A percentile compares a stretch with the other conserved stretches of the same genome.
These are phyloP conservation scores for Meloe dianella DNA, from an alignment of 2,888 invertebrate genomes.

Conservation along the genomic window DNA sequence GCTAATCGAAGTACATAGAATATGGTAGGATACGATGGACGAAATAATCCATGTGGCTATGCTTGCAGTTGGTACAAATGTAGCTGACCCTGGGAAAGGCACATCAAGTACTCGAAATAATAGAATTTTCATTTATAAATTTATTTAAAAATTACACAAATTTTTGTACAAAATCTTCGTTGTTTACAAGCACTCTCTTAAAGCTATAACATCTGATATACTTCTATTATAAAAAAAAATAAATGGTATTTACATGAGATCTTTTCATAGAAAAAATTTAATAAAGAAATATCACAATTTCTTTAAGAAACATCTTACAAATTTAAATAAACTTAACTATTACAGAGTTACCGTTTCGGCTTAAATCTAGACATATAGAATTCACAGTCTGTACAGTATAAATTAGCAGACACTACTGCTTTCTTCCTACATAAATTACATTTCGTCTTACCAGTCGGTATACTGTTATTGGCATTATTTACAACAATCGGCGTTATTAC, in stretches of 20 bases:
- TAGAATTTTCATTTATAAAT: neutral
- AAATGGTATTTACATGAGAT: conserved; percentile 13
- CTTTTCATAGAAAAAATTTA: neutral
- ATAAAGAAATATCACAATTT: conserved; percentile 38
- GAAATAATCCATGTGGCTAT: too few species aligned
- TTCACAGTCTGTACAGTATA: conserved; percentile 90
- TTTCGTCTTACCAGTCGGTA: conserved; percentile 65
- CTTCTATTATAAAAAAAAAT: neutral
- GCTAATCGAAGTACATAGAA: too few species aligned
- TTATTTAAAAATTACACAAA: neutral
- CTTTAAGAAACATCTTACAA: conserved; percentile 22
- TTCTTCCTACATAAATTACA: conserved; percentile 91
- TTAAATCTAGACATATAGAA: conserved; percentile 89
- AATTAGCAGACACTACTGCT: conserved; percentile 75
- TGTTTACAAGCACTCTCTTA: conserved; percentile 2
- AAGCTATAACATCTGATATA: neutral
- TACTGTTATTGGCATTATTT: conserved; percentile 54
- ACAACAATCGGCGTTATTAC: conserved; percentile 56
- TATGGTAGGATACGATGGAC: too few species aligned
- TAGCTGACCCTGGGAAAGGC: too few species aligned
- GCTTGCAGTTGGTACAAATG: too few species aligned
- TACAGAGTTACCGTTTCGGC: conserved; percentile 58
- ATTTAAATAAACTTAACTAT: neutral
- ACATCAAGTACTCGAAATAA: too few species aligned
- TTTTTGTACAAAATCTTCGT: conserved; percentile 7